Evolutionary conservation across 2,888 invertebrate genomes (phyloP), one percentile per base, ranked within the genome.

Genomic region (Crocallis elinguaria): DNA sequence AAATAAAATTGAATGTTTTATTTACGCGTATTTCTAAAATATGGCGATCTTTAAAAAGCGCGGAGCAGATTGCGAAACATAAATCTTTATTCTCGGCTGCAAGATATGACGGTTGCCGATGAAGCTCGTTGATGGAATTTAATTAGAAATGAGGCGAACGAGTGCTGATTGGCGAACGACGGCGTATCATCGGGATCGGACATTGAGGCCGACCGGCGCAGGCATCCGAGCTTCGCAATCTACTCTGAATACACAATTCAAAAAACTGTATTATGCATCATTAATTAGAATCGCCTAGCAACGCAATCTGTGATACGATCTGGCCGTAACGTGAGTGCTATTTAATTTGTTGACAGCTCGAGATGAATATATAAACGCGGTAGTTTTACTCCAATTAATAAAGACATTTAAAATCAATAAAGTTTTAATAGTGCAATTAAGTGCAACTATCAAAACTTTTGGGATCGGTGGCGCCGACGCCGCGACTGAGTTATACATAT

Each of bases 171-270:
- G 71, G 69, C 66, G 64, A 72, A 71, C 66, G 68, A 65, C 68
- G 51, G 54, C 60, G 59, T 65, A 66, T 69, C 69, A 61, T 64
- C 66, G 45, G 46, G 53, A 68, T 67, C 69, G 61, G 63, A 71
- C 67, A 65, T 73, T 73, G 69, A 73, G 71, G 75, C 68, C 72
- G 9, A 6, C 29, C 25, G 69, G 66, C 49, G 71, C n/a, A n/a
- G n/a, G 19, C 23, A 7, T 61, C 60, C 73, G 70, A 66, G 69
- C 64, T 71, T 71, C 69, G 64, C 4, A 11, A 6, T 11, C 19
- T 19, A 12, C 14, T 30, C 72, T 77, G 75, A 81, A 83, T 82
- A 74, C 71, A 71, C 69, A 82, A 79, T 62, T 69, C 45, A 53
- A 56, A 53, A 58, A 57, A 62, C 62, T 59, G 11, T n/a, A 16